Base-by-base conservation (phyloP, 2,888 invertebrate species). In the Drosophila subsilvestris region DNA sequence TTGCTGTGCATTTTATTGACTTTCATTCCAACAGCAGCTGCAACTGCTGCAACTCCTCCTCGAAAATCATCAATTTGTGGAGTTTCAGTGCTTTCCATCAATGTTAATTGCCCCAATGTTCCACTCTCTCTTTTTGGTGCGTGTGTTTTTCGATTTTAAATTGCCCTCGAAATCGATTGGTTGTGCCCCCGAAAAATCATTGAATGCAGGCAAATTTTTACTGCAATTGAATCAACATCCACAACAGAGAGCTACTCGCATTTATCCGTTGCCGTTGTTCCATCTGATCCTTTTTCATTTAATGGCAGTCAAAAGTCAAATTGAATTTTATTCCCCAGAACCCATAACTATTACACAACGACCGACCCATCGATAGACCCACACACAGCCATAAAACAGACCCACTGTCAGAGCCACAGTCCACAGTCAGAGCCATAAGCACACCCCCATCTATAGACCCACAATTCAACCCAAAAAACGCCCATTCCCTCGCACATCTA, bases 211-310 rank as follows among this genome's bases (percentile, higher is more conserved):
- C 37, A 76, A 78, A 71, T 76, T 14, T 29, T 51, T 62, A 71
- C 75, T 60, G 59, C 68, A 69, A 73, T 66, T 71, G 76, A 79
- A 60, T 75, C 71, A 76, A 77, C 83, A 67, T 74, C 83, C 86
- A 68, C 71, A 67, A 37, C 71, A 67, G 43, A 56, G 55, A 22
- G 45, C 9, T 42, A 51, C 22, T 54, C 29, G 37, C 47, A 37
- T 54, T 53, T 25, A 50, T 18, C 10, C n/a, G n/a, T 18, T 7
- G 29, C 7, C 12, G 9, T 25, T 42, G 47, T 44, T 43, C 7
- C 43, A 18, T 48, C 48, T 51, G 45, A 65, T 63, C 67, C 20
- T 60, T 74, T 63, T 70, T 37, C 63, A 56, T 63, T 81, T 74
- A 65, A 75, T 75, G 70, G 65, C 65, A 63, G 72, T 45, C 63